Percentiles rank a stretch among this genome's conserved stretches.
These are phyloP conservation scores for Syndactyla subalaris DNA, from an alignment of 2,797 vertebrate genomes.

Conservation along the genomic window DNA sequence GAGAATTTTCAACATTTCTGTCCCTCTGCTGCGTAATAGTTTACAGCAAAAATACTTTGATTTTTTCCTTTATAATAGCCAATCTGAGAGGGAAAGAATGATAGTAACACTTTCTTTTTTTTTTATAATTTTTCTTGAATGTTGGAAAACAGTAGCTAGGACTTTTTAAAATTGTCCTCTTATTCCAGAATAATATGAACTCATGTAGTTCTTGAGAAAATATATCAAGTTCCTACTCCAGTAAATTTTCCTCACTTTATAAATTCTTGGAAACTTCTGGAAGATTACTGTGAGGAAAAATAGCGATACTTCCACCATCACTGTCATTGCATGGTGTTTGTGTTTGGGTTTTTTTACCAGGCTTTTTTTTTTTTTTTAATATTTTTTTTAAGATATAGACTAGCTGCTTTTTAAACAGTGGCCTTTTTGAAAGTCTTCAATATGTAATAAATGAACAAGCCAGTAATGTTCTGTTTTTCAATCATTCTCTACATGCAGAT, in stretches of 20 bases:
- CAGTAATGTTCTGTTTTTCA: background rate
- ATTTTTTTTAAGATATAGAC: background rate
- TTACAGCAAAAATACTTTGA: background rate
- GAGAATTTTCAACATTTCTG: background rate
- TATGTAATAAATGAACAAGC: background rate
- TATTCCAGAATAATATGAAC: background rate
- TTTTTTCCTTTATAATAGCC: background rate
- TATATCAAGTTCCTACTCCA: background rate
- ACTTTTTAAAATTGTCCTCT: background rate
- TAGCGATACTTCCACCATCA: background rate
- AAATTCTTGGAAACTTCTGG: background rate
- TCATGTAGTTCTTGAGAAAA: background rate
- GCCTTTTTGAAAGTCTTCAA: background rate
- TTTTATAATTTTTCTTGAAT: background rate
- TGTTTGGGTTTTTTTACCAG: background rate
- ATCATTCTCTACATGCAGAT: constrained; percentile 76
- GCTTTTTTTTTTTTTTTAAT: background rate
- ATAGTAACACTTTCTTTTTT: background rate
- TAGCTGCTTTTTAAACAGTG: background rate
- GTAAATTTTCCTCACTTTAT: background rate
- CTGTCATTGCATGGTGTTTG: background rate
- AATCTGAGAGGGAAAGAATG: background rate
- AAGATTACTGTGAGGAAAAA: background rate
- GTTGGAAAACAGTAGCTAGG: background rate
- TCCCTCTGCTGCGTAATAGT: background rate